phyloP scores from a whole-genome alignment of 2,113 vertebrate species.

The Vireo altiloquus region DNA sequence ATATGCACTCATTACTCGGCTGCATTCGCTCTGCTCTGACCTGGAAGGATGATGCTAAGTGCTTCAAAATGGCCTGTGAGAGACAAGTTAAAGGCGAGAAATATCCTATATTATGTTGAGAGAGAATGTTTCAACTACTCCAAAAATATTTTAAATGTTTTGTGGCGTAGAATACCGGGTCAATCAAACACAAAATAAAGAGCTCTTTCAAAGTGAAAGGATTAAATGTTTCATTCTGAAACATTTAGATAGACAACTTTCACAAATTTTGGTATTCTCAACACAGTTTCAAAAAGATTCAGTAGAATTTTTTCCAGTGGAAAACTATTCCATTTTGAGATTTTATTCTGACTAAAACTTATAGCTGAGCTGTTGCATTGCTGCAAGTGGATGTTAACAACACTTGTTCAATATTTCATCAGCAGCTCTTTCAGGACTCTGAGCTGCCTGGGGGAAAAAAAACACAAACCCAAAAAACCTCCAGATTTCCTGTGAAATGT shows the following conservation, averaged over 20 bases:
- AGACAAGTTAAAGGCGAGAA: not conserved
- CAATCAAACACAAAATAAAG: not conserved
- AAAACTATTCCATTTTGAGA: not conserved
- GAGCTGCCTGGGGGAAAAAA: not conserved
- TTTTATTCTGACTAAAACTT: not conserved
- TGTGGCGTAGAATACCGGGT: not conserved
- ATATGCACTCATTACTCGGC: not conserved
- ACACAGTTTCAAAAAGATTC: not conserved
- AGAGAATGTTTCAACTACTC: not conserved
- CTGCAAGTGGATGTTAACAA: not conserved
- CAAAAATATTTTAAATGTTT: not conserved
- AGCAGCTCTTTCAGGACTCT: not conserved
- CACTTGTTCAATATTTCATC: not conserved
- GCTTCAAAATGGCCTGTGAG: not conserved
- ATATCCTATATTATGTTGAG: not conserved
- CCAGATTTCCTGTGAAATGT: not conserved
- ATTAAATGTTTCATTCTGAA: not conserved
- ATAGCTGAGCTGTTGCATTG: not conserved
- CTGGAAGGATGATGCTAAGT: not conserved
- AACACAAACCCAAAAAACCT: not conserved
- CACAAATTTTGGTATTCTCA: not conserved
- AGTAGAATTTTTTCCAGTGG: not conserved
- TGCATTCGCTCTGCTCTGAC: not conserved
- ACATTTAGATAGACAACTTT: not conserved
- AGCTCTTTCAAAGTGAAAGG: not conserved